Evolutionary conservation across 2,888 invertebrate genomes (phyloP).

Genomic region (Drosophila paranaensis): DNA sequence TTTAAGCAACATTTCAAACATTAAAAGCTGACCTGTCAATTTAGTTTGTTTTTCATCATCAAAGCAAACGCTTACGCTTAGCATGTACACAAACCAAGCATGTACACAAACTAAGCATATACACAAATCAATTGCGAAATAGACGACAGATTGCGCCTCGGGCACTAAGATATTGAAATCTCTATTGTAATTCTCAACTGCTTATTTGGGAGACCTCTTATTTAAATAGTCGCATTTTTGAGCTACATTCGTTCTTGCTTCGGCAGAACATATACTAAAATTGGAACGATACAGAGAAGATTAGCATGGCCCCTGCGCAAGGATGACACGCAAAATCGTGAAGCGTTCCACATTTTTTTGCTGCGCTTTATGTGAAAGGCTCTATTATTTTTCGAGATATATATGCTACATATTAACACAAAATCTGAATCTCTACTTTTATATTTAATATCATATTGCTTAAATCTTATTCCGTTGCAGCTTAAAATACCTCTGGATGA

Average conservation of each 20-base stretch:
- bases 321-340: constrained; percentile 52
- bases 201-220: constrained; percentile 9
- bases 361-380: too few species aligned
- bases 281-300: constrained; percentile 52
- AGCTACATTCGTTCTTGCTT: neutral
- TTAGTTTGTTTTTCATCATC: neutral
- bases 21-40: neutral
- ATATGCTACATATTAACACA: too few species aligned
- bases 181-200: constrained; percentile 62
- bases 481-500: constrained; percentile 81
- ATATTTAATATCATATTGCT: too few species aligned
- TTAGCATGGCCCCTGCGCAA: constrained; percentile 52
- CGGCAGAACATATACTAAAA: constrained; percentile 49
- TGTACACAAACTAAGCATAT: constrained; percentile 1
- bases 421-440: too few species aligned
- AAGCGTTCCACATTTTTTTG: constrained; percentile 43
- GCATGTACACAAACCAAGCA: constrained; percentile 9
- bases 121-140: neutral
- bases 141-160: constrained; percentile 29
- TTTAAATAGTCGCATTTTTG: constrained; percentile 32
- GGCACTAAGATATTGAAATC: too few species aligned
- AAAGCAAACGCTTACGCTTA: neutral
- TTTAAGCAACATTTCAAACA: too few species aligned
- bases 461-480: constrained; percentile 53
- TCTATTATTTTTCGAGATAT: too few species aligned